Base-by-base conservation (phyloP, 2,797 vertebrate species). In the Discoglossus pictus region DNA sequence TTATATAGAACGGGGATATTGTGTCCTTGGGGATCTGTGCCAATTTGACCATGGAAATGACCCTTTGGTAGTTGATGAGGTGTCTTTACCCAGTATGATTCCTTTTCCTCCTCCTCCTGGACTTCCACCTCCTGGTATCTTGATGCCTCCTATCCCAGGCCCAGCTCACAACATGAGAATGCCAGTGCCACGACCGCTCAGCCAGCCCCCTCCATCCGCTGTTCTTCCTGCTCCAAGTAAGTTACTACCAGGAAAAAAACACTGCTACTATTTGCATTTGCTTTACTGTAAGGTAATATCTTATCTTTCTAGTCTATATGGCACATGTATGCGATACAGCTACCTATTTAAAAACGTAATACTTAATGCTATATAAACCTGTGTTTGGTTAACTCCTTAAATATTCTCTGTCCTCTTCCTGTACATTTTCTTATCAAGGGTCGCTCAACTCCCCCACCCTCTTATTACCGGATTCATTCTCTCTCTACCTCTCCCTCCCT, bases 1-100 rank as follows among this genome's bases (percentile, higher is more conserved):
- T 77, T 78, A 76, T 75, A 40, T 88, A 99, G 97, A 98, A 80
- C 94, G 97, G 82, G 97, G 97, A 38, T 99, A 94, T 82, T 99
- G 97, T 44, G 94, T 99, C 13, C 95, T 96, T 13, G 97, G 97
- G 1, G 97, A 99, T 51, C 94, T 97, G 43, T 99, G 97, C 85
- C 95, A 89, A 7, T 99, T 94, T 18, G 97, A 99, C 78, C 97
- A 99, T 27, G 97, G 97, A 67, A 98, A 93, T 40, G 97, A 99
- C 76, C 97, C 97, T 0, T 82, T 99, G 51, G 93, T 99, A 4
- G 97, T 99, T 7, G 96, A 99, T 43, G 97, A 99, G 64, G 96
- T 98, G 65, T 95, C 92, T 69, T 78, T 99, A 67, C 97, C 97
- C 2, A 93, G 89, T 72, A 99, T 99, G 82, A 98, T 99, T 79